Evolutionary conservation across 1,140 invertebrate species (phyloP).

Genomic region (Helicoverpa zea): DNA sequence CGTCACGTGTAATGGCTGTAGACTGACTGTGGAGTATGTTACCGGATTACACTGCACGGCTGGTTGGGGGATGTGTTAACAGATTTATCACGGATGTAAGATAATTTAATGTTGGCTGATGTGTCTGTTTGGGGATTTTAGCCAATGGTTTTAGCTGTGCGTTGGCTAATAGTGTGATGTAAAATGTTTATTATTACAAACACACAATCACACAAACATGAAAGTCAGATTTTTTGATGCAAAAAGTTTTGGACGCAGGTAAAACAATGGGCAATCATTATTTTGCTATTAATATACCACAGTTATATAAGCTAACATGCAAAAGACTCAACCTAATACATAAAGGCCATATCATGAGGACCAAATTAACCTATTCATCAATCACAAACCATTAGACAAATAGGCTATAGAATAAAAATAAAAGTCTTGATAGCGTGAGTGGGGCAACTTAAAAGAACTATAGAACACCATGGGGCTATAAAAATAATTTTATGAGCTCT

Average conservation of each 20-base stretch:
- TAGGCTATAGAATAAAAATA: slow-evolving; percentile 13
- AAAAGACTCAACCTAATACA: no score
- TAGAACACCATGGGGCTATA: slow-evolving; percentile 29
- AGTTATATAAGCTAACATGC: no score
- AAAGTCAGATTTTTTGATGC: no score
- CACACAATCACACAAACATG: background rate
- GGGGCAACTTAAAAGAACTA: slow-evolving; percentile 11
- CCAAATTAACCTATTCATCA: background rate
- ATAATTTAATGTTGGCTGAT: background rate
- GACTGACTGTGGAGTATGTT: background rate
- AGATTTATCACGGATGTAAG: background rate
- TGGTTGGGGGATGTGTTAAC: background rate
- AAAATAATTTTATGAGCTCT: slow-evolving; percentile 22
- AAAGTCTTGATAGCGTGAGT: slow-evolving; percentile 23
- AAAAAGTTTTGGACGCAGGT: no score
- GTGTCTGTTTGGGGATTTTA: background rate
- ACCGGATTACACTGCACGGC: background rate
- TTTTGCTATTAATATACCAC: no score
- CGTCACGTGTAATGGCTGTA: background rate
- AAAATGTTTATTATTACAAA: no score
- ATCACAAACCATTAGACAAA: background rate
- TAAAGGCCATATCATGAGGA: no score
- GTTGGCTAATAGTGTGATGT: no score
- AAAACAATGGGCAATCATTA: background rate
- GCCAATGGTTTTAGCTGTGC: no score